Percentiles rank a stretch among this genome's conserved stretches.
phyloP scores from a whole-genome alignment of 2,888 invertebrate species.

The Disparrhopalites patrizii region DNA sequence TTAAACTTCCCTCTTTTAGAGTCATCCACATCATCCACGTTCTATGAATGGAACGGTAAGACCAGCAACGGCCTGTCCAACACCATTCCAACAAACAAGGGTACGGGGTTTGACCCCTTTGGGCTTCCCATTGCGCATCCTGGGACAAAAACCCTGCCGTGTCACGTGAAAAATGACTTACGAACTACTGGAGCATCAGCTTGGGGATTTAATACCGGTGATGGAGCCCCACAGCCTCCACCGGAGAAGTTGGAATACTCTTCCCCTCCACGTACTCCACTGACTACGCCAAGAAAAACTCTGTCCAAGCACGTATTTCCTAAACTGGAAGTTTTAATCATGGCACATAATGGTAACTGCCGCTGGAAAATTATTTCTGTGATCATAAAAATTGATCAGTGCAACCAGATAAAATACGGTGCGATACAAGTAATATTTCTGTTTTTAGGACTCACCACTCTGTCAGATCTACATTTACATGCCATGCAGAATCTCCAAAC shows the following conservation, averaged over 20 bases:
- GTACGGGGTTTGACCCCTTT: constrained; percentile 25
- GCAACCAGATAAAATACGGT: neutral
- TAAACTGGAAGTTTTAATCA: constrained; percentile 42
- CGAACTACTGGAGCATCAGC: constrained; percentile 22
- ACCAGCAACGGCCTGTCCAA: constrained; percentile 4
- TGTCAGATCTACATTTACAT: constrained; percentile 41
- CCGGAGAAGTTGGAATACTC: constrained; percentile 5
- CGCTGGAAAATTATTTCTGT: neutral
- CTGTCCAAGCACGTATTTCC: constrained; percentile 37
- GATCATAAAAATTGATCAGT: neutral
- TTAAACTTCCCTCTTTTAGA: neutral
- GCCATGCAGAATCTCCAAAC: constrained; percentile 43
- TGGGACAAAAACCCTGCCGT: neutral
- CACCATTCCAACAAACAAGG: constrained; percentile 4
- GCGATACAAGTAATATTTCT: neutral
- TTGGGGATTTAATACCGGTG: constrained; percentile 14
- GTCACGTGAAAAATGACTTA: constrained; percentile 15
- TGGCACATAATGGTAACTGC: constrained; percentile 44
- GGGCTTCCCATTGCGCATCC: constrained; percentile 17
- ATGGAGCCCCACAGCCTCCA: neutral
- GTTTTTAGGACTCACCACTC: constrained; percentile 28
- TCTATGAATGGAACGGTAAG: constrained; percentile 25
- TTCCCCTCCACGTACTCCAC: constrained; percentile 12
- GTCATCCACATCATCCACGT: neutral
- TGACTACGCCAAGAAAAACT: neutral